These are phyloP conservation scores for Yponomeuta cagnagella DNA, from an alignment of 2,888 invertebrate species.

Conservation along the genomic window DNA sequence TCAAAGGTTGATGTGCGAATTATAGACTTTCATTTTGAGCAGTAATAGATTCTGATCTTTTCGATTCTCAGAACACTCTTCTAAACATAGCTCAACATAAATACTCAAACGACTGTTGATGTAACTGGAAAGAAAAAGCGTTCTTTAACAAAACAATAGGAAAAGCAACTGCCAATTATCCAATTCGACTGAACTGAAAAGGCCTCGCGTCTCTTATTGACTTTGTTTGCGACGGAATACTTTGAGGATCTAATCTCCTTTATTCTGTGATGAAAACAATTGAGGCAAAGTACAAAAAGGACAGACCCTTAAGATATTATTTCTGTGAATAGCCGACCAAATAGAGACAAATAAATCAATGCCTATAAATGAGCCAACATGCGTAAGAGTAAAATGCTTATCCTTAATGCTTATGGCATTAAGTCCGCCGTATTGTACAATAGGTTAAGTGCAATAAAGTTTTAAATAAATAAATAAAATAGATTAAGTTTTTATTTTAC, in stretches of 20 bases:
- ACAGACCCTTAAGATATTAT: slow-evolving; percentile 26
- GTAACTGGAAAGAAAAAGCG: background rate
- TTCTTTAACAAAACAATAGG: slow-evolving; percentile 5
- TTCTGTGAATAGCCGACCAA: slow-evolving; percentile 21
- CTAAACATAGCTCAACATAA: background rate
- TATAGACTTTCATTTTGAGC: slow-evolving; percentile 14
- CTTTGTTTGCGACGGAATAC: slow-evolving; percentile 29
- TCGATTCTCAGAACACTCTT: background rate
- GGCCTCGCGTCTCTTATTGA: slow-evolving; percentile 26
- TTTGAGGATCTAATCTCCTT: slow-evolving; percentile 29
- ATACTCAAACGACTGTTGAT: background rate
- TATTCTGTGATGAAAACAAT: slow-evolving; percentile 24
- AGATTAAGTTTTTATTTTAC: no score
- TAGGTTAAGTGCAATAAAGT: no score
- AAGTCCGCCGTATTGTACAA: no score
- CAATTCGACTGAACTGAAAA: slow-evolving; percentile 27
- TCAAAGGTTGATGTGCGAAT: slow-evolving; percentile 16
- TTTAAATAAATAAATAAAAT: no score
- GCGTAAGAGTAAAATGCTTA: no score
- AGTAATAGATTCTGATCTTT: background rate
- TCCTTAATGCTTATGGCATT: no score
- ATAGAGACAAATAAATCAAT: slow-evolving; percentile 11
- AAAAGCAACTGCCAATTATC: slow-evolving; percentile 29
- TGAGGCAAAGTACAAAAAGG: slow-evolving; percentile 27
- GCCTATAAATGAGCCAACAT: background rate